Evolutionary conservation across 2,113 vertebrate genomes (phyloP), one percentile per base, ranked within the genome.

Genomic region (Heterochromis multidens): DNA sequence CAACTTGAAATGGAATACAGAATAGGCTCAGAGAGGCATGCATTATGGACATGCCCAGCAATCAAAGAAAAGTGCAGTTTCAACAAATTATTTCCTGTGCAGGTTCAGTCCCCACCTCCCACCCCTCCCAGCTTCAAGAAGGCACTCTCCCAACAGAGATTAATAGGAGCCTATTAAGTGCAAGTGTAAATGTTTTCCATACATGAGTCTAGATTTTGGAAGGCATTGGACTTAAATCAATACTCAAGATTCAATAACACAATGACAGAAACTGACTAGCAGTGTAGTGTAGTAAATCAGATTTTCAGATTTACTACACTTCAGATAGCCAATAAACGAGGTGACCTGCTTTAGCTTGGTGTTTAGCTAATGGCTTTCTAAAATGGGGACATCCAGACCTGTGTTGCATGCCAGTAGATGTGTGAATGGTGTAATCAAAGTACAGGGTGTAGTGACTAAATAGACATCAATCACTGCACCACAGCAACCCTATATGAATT

Each of bases 301-400:
- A 77, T 86, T 89, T 81, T 86, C 82, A 63, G 37, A 70, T 70
- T 23, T 70, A 27, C 63, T 17, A 2, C 1, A 4, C 63, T 43
- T 67, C n/a, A 43, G 33, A 59, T 25, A 37, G 78, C 77, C 62
- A 78, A 59, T 83, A 83, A 90, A 90, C 29, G 63, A 85, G 78
- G 81, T 80, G 86, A 88, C 80, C 90, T 82, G 89, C 85, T 79
- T 87, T 49, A 13, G 86, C 43, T 82, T 25, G 6, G 74, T 67
- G 83, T 81, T 56, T 74, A 58, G 46, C 61, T 83, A 90, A 95
- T 93, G 54, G 72, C 79, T 87, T 93, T 91, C 62, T 77, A 76
- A 88, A 87, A 92, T 21, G 54, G 65, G 81, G 86, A 77, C 89
- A 85, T 65, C 65, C 80, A 84, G 54, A 85, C 78, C 46, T 62